phyloP scores from a whole-genome alignment of 1,140 invertebrate genomes.

The Leptestheria dahalacensis region DNA sequence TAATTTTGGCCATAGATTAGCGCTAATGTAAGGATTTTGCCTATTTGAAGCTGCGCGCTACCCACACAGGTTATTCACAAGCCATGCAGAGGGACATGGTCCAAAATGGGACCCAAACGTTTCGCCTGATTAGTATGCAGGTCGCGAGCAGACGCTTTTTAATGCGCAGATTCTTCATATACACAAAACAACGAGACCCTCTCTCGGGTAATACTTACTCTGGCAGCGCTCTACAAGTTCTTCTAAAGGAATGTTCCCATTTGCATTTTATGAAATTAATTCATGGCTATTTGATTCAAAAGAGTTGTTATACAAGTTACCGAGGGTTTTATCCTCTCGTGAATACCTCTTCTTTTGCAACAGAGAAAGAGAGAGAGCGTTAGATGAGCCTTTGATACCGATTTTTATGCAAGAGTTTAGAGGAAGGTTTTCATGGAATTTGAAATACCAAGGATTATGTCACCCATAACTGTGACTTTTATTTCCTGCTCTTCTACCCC shows the following conservation, averaged over 20 bases:
- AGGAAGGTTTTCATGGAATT: too few species aligned
- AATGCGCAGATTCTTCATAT: neutral
- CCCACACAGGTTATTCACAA: neutral
- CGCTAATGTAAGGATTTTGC: too few species aligned
- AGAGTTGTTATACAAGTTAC: too few species aligned
- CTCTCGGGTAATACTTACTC: neutral
- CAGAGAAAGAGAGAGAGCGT: neutral
- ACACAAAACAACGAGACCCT: neutral
- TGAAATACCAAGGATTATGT: too few species aligned
- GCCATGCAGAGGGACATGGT: neutral
- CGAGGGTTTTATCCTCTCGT: too few species aligned
- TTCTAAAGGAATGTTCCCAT: neutral
- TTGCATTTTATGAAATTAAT: too few species aligned
- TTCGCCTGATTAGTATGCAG: neutral
- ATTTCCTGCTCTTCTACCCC: neutral
- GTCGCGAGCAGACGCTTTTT: neutral
- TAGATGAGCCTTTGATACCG: neutral
- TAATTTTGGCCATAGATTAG: too few species aligned
- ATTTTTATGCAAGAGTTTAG: too few species aligned
- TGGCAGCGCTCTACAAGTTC: neutral
- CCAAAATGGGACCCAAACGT: neutral
- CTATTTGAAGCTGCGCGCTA: neutral
- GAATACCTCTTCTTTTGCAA: too few species aligned
- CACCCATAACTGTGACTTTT: slow-evolving; percentile 6
- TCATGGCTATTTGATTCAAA: too few species aligned